Percentiles rank a stretch among this genome's conserved stretches.
Conservation (phyloP, 2,113 vertebrate genomes). For the Odontophorus gujanensis region DNA sequence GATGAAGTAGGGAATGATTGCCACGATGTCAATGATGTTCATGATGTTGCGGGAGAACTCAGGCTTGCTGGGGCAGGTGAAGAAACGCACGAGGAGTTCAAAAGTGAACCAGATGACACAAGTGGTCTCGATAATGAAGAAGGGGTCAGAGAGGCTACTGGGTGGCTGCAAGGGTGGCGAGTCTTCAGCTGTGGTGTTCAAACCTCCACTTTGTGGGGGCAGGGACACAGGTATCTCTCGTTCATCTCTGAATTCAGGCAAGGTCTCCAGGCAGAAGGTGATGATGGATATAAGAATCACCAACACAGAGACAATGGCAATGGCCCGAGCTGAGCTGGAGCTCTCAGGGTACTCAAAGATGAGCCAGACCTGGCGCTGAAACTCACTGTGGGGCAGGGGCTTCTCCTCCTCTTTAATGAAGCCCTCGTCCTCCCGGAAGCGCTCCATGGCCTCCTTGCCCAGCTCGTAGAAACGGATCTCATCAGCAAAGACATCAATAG, state of each 20-base stretch:
- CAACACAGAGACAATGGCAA: conserved; percentile 94
- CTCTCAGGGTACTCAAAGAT: conserved; percentile 97
- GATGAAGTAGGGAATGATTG: conserved; percentile 98
- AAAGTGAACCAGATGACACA: conserved; percentile 99
- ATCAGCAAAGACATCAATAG: conserved; percentile 92
- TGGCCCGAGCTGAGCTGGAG: conserved; percentile 89
- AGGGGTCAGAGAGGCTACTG: conserved; percentile 89
- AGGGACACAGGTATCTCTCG: conserved; percentile 79
- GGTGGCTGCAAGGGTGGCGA: conserved; percentile 77
- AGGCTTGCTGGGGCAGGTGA: conserved; percentile 93
- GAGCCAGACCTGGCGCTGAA: conserved; percentile 98
- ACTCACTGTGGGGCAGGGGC: conserved; percentile 88
- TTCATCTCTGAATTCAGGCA: conserved; percentile 94
- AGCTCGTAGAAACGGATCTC: conserved; percentile 97
- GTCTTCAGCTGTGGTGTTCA: conserved; percentile 31
- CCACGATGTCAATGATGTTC: conserved; percentile 97
- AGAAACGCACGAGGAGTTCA: conserved; percentile 93
- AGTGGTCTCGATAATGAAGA: conserved; percentile 96
- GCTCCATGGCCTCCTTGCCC: conserved; percentile 92
- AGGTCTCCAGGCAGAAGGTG: conserved; percentile 95
- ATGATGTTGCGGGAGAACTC: conserved; percentile 94
- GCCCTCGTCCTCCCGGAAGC: conserved; percentile 94
- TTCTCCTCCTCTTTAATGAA: conserved; percentile 94
- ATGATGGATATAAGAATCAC: conserved; percentile 98
- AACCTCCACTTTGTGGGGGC: conserved; percentile 13